These are phyloP conservation scores for Cantharis lateralis DNA, from an alignment of 2,888 invertebrate species.

Conservation along the genomic window DNA sequence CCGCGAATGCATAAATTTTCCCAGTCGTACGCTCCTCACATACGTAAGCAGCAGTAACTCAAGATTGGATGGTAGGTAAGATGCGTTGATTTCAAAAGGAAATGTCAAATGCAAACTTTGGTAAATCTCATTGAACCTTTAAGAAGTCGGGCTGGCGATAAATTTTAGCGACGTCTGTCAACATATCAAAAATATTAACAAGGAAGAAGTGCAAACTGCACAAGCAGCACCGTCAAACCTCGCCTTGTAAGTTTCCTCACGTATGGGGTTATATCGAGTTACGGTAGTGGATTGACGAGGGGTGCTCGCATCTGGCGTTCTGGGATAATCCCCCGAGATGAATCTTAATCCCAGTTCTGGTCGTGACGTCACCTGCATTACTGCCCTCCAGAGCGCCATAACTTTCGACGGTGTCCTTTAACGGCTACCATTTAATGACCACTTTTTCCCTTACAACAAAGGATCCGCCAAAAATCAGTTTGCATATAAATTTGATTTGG, in stretches of 20 bases:
- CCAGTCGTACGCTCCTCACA: background rate
- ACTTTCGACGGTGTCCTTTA: constrained; percentile 44
- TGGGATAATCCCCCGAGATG: constrained; percentile 50
- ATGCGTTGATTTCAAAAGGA: background rate
- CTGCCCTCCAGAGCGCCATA: constrained; percentile 39
- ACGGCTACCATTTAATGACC: constrained; percentile 28
- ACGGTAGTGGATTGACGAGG: constrained; percentile 47
- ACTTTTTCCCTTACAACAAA: constrained; percentile 2
- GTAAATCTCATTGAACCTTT: constrained; percentile 1
- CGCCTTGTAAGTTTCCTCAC: constrained; percentile 48
- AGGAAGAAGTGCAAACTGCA: constrained; percentile 33
- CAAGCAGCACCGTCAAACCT: constrained; percentile 27
- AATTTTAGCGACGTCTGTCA: constrained; percentile 29
- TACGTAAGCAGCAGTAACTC: background rate
- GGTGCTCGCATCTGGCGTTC: constrained; percentile 46
- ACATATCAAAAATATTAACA: constrained; percentile 27
- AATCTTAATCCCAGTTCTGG: constrained; percentile 49
- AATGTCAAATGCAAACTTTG: constrained; percentile 6
- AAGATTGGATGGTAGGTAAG: background rate
- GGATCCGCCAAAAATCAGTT: constrained; percentile 6
- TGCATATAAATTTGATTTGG: constrained; percentile 14
- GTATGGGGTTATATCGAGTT: constrained; percentile 51
- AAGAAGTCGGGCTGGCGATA: constrained; percentile 16
- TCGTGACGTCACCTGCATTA: constrained; percentile 49
- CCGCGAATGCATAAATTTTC: constrained; percentile 1